Conservation (phyloP, 1,140 invertebrate genomes). For the Bicyclus anynana region DNA sequence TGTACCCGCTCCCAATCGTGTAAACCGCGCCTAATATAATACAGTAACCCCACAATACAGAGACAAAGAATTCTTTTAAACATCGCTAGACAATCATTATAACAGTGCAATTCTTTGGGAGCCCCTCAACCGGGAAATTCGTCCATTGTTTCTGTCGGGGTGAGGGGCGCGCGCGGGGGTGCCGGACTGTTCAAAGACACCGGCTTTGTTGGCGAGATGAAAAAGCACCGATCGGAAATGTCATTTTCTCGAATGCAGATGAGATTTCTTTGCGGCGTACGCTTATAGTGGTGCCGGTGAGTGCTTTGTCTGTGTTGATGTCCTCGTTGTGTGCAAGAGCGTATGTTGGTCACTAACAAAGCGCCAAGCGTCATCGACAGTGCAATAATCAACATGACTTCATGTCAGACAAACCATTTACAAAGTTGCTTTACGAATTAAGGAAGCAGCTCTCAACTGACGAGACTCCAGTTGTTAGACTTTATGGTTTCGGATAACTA, state of each 20-base stretch:
- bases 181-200: slow-evolving; percentile 12
- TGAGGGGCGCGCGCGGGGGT: neutral
- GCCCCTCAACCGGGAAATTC: neutral
- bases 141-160: neutral
- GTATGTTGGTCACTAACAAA: no score
- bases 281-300: neutral
- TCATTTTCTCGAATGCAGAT: slow-evolving; percentile 23
- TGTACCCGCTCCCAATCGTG: no score
- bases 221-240: slow-evolving; percentile 26
- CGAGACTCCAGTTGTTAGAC: no score
- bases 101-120: neutral
- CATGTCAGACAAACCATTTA: no score
- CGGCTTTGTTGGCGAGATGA: slow-evolving; percentile 23
- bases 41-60: neutral
- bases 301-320: neutral
- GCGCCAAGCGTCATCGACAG: neutral
- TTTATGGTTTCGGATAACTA: no score
- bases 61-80: neutral
- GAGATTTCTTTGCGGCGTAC: slow-evolving; percentile 7
- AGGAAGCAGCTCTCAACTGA: no score
- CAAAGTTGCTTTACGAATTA: no score
- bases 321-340: neutral
- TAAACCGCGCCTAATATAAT: neutral
- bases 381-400: neutral
- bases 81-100: neutral